These are phyloP conservation scores for Ooceraea biroi DNA, from an alignment of 1,140 invertebrate species.

Conservation along the genomic window DNA sequence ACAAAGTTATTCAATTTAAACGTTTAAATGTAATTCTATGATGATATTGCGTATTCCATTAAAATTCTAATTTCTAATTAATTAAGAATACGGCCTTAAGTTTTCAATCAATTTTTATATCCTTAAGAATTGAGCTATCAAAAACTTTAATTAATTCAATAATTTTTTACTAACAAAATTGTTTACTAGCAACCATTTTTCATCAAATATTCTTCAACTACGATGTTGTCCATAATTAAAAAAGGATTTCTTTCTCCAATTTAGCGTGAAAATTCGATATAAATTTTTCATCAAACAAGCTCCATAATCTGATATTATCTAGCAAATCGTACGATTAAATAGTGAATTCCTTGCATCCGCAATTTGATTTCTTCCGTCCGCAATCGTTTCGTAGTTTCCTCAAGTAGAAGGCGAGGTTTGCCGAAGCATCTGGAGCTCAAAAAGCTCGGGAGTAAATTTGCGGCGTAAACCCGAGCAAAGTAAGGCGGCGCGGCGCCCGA, in stretches of 20 bases:
- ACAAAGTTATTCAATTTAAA: neutral
- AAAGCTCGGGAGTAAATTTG: neutral
- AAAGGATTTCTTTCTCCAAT: neutral
- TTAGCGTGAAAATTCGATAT: neutral
- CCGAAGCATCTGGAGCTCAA: neutral
- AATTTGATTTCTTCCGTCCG: constrained; percentile 5
- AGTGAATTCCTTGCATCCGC: neutral
- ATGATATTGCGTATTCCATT: neutral
- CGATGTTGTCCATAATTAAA: neutral
- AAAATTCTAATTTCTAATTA: constrained; percentile 5
- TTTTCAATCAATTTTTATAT: constrained; percentile 11
- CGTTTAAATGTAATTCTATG: too few species aligned
- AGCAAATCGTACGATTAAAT: neutral
- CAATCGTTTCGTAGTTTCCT: constrained; percentile 19
- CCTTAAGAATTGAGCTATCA: neutral
- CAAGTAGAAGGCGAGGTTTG: neutral
- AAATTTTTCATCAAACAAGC: neutral
- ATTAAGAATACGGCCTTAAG: neutral
- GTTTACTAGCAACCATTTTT: neutral
- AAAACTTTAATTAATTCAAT: neutral
- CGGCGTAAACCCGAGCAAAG: neutral
- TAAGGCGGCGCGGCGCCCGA: neutral
- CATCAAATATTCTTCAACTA: neutral
- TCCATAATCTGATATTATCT: neutral
- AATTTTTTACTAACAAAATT: neutral